Percentiles rank a stretch among this genome's conserved stretches.
phyloP scores from a whole-genome alignment of 2,888 invertebrate species.

The Drosophila diplacantha region DNA sequence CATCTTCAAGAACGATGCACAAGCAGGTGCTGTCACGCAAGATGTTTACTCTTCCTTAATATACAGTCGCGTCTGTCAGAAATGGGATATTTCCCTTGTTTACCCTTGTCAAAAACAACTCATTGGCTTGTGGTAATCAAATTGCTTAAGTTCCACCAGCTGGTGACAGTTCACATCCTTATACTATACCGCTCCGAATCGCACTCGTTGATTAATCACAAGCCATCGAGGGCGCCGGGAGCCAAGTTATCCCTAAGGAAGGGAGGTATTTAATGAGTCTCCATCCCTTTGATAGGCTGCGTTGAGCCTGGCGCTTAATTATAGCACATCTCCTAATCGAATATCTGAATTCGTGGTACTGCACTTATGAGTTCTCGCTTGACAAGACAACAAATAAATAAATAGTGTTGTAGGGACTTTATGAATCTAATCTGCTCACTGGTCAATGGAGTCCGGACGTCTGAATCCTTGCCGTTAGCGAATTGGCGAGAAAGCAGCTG shows the following conservation, averaged over 20 bases:
- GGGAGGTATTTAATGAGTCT: conserved; percentile 3
- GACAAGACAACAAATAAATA: conserved; percentile 1
- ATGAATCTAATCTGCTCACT: background rate
- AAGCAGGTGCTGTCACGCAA: conserved; percentile 5
- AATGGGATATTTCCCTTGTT: background rate
- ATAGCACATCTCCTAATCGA: background rate
- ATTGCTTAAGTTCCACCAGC: conserved; percentile 7
- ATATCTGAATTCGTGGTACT: background rate
- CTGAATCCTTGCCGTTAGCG: background rate
- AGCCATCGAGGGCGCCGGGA: background rate
- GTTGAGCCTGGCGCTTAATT: background rate
- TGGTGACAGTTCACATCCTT: conserved; percentile 6
- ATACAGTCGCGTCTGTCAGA: conserved; percentile 4
- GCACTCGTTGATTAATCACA: conserved; percentile 12
- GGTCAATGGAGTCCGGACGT: background rate
- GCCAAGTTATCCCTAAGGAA: background rate
- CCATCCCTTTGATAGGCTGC: background rate
- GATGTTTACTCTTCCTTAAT: conserved; percentile 3
- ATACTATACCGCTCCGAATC: background rate
- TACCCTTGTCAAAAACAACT: conserved; percentile 10
- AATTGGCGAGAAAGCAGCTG: conserved; percentile 2
- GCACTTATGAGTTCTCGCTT: background rate
- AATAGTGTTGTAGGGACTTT: background rate
- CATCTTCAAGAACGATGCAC: background rate
- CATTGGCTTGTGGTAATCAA: conserved; percentile 8